phyloP scores from a whole-genome alignment of 2,888 invertebrate species.

The Phaonia tiefii region DNA sequence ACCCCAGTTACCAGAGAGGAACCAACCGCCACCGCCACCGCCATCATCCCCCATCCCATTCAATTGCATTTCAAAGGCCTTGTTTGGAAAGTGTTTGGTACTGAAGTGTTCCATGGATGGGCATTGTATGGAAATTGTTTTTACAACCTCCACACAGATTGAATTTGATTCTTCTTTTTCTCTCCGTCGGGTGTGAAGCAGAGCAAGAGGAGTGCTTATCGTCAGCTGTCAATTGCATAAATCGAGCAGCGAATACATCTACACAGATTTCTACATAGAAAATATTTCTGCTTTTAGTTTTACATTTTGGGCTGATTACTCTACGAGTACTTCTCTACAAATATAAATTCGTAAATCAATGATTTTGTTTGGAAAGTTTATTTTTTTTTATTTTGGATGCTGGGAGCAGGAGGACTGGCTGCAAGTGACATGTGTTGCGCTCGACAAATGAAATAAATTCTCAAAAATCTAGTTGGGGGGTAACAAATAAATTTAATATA shows the following conservation, averaged over 20 bases:
- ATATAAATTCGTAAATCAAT: not conserved
- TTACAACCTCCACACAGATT: conserved; percentile 9
- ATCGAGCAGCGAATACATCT: conserved; percentile 41
- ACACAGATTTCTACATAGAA: not conserved
- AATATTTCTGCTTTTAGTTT: conserved; percentile 1
- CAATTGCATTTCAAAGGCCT: conserved; percentile 42
- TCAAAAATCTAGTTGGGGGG: not conserved
- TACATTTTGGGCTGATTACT: conserved; percentile 18
- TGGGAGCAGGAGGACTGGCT: not conserved
- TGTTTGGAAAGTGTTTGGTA: conserved; percentile 36
- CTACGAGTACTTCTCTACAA: too few relatives aligned
- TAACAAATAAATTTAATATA: not conserved
- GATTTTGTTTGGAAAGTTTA: not conserved
- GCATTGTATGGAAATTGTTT: conserved; percentile 39
- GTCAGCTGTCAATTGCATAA: conserved; percentile 67
- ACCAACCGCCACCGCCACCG: too few relatives aligned
- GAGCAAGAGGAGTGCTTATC: conserved; percentile 49
- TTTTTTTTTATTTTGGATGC: too few relatives aligned
- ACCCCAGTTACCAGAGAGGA: not conserved
- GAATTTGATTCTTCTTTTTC: not conserved
- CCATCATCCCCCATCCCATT: conserved; percentile 31
- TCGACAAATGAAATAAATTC: not conserved
- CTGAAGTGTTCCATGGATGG: conserved; percentile 7
- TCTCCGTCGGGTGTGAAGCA: not conserved
- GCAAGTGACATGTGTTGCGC: conserved; percentile 12